Percentiles rank a stretch among this genome's conserved stretches.
Conservation (phyloP, 1,140 invertebrate species). For the Homarus americanus region DNA sequence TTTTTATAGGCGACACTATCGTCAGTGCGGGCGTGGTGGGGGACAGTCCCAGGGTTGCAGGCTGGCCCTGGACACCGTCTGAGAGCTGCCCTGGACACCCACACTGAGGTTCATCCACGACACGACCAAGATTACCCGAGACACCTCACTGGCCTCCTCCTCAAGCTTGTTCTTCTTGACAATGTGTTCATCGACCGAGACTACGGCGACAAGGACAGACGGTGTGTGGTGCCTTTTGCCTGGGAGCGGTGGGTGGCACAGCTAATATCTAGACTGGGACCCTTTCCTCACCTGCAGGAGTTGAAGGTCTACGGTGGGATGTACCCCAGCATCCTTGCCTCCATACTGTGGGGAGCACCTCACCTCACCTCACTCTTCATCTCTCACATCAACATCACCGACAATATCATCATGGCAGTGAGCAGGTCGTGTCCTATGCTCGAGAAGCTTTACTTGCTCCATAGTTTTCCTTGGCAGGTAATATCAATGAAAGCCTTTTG, state of each 20-base stretch:
- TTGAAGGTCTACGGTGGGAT: conserved; percentile 43
- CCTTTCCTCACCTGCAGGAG: conserved; percentile 27
- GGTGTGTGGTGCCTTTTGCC: conserved; percentile 51
- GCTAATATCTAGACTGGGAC: conserved; percentile 12
- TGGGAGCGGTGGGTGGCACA: conserved; percentile 52
- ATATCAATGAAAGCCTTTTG: conserved; percentile 54
- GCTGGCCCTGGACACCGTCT: conserved; percentile 3
- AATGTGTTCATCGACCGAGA: conserved; percentile 53
- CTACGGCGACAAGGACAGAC: conserved; percentile 44
- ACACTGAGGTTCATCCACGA: conserved; percentile 39
- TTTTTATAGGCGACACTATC: background rate
- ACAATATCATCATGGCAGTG: conserved; percentile 37
- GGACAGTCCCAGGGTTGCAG: background rate
- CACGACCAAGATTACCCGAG: conserved; percentile 38
- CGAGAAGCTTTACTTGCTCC: conserved; percentile 35
- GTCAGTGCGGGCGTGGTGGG: conserved; percentile 13
- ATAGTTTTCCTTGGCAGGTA: conserved; percentile 56
- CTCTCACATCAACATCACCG: conserved; percentile 61
- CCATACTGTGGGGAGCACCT: conserved; percentile 25
- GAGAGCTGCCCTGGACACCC: background rate
- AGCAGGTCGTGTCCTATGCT: conserved; percentile 26
- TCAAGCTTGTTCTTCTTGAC: conserved; percentile 30
- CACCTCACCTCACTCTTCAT: conserved; percentile 27
- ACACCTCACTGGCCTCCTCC: conserved; percentile 28
- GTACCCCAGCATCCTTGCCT: conserved; percentile 54